Percentiles rank a stretch among this genome's conserved stretches.
Conservation (phyloP, 2,113 vertebrate species). For the Amphilophus citrinellus region DNA sequence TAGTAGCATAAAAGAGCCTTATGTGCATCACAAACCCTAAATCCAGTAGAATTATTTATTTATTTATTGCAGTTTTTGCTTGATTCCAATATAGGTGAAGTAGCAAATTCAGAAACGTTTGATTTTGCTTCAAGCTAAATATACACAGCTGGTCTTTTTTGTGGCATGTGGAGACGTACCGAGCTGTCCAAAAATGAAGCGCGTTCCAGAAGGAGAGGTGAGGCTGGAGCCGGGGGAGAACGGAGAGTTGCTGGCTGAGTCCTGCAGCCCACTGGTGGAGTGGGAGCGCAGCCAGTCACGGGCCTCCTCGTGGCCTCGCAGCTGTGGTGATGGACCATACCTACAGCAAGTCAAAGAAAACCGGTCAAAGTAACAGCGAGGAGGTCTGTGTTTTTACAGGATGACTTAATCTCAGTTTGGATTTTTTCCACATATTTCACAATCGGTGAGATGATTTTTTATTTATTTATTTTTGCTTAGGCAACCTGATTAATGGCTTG, state of each 20-base stretch:
- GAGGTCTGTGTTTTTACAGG: not conserved
- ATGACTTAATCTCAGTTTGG: slow-evolving; percentile 1
- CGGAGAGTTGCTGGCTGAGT: slow-evolving; percentile 90
- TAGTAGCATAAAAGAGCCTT: too few relatives aligned
- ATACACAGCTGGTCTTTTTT: not conserved
- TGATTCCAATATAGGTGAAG: too few relatives aligned
- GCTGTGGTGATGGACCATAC: slow-evolving; percentile 91
- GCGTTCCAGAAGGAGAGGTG: slow-evolving; percentile 93
- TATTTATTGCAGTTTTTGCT: too few relatives aligned
- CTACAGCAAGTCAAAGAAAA: slow-evolving; percentile 74
- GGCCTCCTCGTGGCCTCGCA: slow-evolving; percentile 91
- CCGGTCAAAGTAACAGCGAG: not conserved
- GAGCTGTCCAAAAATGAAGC: slow-evolving; percentile 96
- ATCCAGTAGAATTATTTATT: too few relatives aligned
- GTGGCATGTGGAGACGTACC: slow-evolving; percentile 77
- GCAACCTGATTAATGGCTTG: slow-evolving; percentile 43
- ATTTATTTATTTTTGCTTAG: not conserved
- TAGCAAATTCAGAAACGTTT: too few relatives aligned
- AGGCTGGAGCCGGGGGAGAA: slow-evolving; percentile 96
- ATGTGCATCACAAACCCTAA: too few relatives aligned
- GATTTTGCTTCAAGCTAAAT: not conserved
- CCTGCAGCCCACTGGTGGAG: slow-evolving; percentile 94
- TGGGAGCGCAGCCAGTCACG: slow-evolving; percentile 97
- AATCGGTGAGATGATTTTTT: slow-evolving; percentile 19
- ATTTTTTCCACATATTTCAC: slow-evolving; percentile 5